Evolutionary conservation across 2,113 vertebrate species (phyloP), one percentile per base, ranked within the genome.

Genomic region (Muscicapa adusta): DNA sequence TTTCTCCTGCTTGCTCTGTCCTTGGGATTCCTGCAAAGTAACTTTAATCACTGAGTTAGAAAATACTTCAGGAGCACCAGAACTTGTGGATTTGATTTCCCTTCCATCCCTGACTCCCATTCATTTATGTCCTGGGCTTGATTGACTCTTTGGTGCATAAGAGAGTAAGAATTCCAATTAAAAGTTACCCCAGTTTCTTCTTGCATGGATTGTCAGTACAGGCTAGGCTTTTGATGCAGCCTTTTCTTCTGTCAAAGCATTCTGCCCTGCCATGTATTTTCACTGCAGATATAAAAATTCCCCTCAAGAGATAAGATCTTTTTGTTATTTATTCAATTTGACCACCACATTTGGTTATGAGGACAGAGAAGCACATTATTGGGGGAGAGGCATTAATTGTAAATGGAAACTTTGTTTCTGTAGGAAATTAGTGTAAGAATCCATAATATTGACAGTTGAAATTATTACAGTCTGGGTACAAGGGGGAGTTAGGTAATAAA

Each of bases 31-130:
- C 71, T 86, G 56, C 50, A 73, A 61, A 58, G 53, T n/a, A 45
- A 71, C 34, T 51, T 34, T 10, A 18, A 0, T 77, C 62, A 33
- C 25, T 29, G 38, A 23, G 22, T 79, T 79, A 76, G 20, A 33
- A 81, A 51, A 56, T 43, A 62, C 36, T 83, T 88, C 33, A 29
- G 15, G n/a, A 67, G 61, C 29, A 62, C 38, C 42, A 75, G n/a
- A 50, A 57, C 22, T 25, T 57, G 29, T 12, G 22, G 58, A 34
- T 38, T 68, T 31, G 47, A 33, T 51, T 50, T 43, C 10, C 29
- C 34, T 26, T 25, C 45, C 22, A 5, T 20, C 10, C 9, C 4
- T 17, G 10, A 20, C 7, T 62, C n/a, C 10, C 0, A 0, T 65
- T 75, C 4, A 14, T 71, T 61, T 43, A 29, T 43, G 22, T 74